A percentile compares a stretch with the other conserved stretches of the same genome.
Evolutionary conservation across 2,888 invertebrate genomes (phyloP).

Genomic region (Chaitophorus viminalis): DNA sequence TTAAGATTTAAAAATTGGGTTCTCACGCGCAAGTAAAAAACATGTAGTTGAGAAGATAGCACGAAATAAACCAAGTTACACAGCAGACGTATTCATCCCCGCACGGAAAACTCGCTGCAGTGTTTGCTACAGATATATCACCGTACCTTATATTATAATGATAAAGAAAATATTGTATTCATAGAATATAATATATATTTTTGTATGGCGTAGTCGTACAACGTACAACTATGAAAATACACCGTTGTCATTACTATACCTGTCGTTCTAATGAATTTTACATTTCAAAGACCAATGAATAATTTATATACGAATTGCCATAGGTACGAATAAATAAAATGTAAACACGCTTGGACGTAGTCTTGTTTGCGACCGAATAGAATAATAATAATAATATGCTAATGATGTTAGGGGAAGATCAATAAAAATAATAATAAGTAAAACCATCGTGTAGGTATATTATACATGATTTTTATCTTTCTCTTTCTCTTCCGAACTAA

Average conservation of each 20-base stretch:
- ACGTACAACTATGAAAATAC: not conserved
- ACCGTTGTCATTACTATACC: not conserved
- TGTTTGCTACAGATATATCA: not conserved
- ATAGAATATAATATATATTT: no score
- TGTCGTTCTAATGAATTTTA: constrained; percentile 36
- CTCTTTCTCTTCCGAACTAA: not conserved
- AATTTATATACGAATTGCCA: constrained; percentile 25
- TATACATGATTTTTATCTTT: not conserved
- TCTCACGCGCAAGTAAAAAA: not conserved
- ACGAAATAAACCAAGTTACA: not conserved
- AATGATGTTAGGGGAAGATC: not conserved
- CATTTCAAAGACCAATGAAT: constrained; percentile 44
- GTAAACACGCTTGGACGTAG: not conserved
- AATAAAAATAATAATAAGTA: constrained; percentile 22
- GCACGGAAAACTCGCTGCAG: not conserved
- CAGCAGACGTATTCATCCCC: not conserved
- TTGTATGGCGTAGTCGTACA: not conserved
- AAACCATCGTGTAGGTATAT: not conserved
- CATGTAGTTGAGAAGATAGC: not conserved
- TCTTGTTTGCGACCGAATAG: not conserved
- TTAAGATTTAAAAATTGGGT: no score
- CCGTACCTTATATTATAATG: not conserved
- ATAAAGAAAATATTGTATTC: no score
- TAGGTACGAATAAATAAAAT: no score
- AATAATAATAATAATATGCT: constrained; percentile 9